These are phyloP conservation scores for Ligdia adustata DNA, from an alignment of 2,888 invertebrate genomes.

Conservation along the genomic window DNA sequence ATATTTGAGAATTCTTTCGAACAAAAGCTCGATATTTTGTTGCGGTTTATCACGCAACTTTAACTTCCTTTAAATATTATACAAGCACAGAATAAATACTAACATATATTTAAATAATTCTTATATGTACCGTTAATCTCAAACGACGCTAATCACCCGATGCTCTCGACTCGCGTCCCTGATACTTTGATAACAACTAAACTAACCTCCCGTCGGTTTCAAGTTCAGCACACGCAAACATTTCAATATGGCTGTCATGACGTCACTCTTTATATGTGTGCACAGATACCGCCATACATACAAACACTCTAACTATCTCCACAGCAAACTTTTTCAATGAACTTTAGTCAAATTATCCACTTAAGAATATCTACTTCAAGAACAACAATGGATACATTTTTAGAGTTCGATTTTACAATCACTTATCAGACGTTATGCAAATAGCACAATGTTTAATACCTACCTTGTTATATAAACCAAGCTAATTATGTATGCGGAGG, in stretches of 20 bases:
- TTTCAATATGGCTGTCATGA: constrained; percentile 47
- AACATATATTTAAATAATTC: too few species aligned
- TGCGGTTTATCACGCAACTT: too few species aligned
- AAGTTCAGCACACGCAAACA: constrained; percentile 49
- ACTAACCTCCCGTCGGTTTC: constrained; percentile 64
- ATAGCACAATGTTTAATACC: neutral
- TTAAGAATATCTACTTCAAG: neutral
- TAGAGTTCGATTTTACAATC: neutral
- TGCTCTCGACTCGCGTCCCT: too few species aligned
- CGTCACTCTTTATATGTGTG: constrained; percentile 29
- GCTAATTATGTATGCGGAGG: constrained; percentile 2
- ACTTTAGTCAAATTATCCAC: neutral
- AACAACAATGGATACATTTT: neutral
- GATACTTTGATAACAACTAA: neutral
- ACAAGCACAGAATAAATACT: too few species aligned
- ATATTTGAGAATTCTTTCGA: too few species aligned
- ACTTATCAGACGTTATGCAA: constrained; percentile 7
- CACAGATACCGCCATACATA: constrained; percentile 6
- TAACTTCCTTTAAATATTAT: too few species aligned
- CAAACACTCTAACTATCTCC: constrained; percentile 4
- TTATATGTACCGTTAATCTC: too few species aligned
- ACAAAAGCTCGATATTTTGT: too few species aligned
- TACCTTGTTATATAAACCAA: neutral
- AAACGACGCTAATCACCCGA: too few species aligned
- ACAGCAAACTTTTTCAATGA: neutral